Evolutionary conservation across 2,888 invertebrate species (phyloP).

Genomic region (Pocota personata): DNA sequence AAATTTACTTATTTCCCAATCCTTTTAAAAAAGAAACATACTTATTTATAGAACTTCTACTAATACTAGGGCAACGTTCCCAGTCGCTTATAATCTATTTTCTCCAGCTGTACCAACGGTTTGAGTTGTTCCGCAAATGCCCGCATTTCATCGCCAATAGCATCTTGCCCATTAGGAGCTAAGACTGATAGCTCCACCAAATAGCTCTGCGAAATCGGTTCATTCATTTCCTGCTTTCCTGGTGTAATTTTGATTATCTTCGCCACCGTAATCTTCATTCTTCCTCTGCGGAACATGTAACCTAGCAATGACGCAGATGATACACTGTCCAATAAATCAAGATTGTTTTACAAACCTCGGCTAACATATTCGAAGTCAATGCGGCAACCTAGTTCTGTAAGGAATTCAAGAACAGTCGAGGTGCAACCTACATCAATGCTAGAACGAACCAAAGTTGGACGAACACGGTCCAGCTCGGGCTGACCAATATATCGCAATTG

Average conservation of each 20-base stretch:
- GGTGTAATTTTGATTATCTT: slow-evolving; percentile 95
- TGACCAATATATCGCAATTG: slow-evolving; percentile 96
- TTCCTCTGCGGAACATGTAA: slow-evolving; percentile 97
- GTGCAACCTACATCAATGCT: slow-evolving; percentile 97
- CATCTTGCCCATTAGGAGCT: slow-evolving; percentile 95
- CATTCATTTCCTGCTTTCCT: slow-evolving; percentile 87
- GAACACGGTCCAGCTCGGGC: slow-evolving; percentile 93
- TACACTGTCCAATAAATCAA: not conserved
- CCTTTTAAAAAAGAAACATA: not conserved
- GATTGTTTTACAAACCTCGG: slow-evolving; percentile 85
- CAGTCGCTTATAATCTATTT: slow-evolving; percentile 94
- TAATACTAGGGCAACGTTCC: slow-evolving; percentile 77
- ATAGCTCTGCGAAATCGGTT: slow-evolving; percentile 95
- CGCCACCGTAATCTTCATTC: slow-evolving; percentile 98
- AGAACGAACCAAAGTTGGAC: slow-evolving; percentile 95
- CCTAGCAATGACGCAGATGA: slow-evolving; percentile 74
- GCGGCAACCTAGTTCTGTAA: slow-evolving; percentile 95
- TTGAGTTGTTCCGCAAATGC: slow-evolving; percentile 96
- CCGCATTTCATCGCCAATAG: slow-evolving; percentile 97
- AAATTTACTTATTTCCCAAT: too few species aligned
- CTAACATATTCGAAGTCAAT: slow-evolving; percentile 97
- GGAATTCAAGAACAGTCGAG: slow-evolving; percentile 94
- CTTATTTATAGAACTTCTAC: not conserved
- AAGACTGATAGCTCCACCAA: slow-evolving; percentile 94
- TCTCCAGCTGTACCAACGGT: slow-evolving; percentile 95